A percentile compares a stretch with the other conserved stretches of the same genome.
Conservation (phyloP, 2,888 invertebrate species). For the Brassicogethes aeneus region DNA sequence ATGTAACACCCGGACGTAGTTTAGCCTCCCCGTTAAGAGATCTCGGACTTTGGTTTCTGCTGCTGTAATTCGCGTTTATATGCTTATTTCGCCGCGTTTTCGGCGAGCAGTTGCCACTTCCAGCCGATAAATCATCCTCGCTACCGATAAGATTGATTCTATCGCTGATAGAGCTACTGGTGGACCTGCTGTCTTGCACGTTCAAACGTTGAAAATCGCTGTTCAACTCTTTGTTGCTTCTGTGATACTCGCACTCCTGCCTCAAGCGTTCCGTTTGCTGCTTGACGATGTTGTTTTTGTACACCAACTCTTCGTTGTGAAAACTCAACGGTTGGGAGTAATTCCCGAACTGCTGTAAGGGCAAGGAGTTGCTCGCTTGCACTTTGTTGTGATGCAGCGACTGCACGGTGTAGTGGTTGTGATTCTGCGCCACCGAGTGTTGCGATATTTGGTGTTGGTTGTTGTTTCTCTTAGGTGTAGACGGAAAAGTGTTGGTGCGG, state of each 20-base stretch:
- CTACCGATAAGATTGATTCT: constrained; percentile 36
- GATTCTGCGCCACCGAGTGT: constrained; percentile 25
- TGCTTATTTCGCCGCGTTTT: constrained; percentile 38
- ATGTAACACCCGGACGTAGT: constrained; percentile 43
- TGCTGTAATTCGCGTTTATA: constrained; percentile 41
- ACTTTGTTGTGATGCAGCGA: constrained; percentile 38
- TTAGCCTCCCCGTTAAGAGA: constrained; percentile 48
- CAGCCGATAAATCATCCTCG: constrained; percentile 51
- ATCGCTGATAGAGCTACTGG: constrained; percentile 47
- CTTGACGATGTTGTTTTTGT: constrained; percentile 31
- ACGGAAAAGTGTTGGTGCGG: constrained; percentile 35
- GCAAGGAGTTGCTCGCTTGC: constrained; percentile 40
- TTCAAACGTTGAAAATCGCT: constrained; percentile 31
- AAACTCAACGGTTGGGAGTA: constrained; percentile 38
- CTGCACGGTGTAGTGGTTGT: constrained; percentile 35
- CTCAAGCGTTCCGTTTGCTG: constrained; percentile 36
- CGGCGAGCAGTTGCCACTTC: constrained; percentile 47
- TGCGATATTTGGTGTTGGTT: constrained; percentile 28
- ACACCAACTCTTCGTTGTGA: constrained; percentile 34
- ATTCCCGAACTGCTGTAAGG: constrained; percentile 37
- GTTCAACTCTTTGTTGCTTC: constrained; percentile 7
- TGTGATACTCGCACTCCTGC: constrained; percentile 42
- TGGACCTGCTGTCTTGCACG: constrained; percentile 39
- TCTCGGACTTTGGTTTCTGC: constrained; percentile 53
- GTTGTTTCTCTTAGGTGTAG: constrained; percentile 37